Conservation (phyloP, 2,888 invertebrate species). For the Linnaemya vulpina region DNA sequence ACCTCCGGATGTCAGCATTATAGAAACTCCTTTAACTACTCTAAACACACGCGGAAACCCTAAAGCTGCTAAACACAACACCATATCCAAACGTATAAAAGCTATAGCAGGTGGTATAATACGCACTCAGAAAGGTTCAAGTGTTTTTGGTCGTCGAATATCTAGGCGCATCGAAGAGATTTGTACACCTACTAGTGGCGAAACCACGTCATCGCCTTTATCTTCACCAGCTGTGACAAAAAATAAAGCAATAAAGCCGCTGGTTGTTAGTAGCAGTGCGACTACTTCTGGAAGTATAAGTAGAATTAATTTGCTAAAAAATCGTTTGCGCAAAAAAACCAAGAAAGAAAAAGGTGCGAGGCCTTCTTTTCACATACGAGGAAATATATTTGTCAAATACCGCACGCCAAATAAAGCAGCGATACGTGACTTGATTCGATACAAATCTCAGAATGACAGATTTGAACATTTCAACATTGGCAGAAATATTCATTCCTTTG, state of each 20-base stretch:
- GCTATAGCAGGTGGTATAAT: conserved; percentile 56
- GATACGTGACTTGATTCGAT: conserved; percentile 72
- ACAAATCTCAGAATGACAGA: conserved; percentile 74
- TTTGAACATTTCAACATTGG: conserved; percentile 74
- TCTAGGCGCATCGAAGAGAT: conserved; percentile 63
- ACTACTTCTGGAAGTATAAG: conserved; percentile 65
- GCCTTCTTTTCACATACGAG: conserved; percentile 74
- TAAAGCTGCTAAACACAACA: conserved; percentile 39
- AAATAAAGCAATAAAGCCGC: background rate
- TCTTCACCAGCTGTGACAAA: conserved; percentile 40
- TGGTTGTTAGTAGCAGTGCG: conserved; percentile 29
- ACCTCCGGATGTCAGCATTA: conserved; percentile 50
- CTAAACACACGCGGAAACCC: background rate
- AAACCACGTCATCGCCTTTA: conserved; percentile 59
- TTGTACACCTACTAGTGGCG: conserved; percentile 64
- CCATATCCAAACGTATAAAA: conserved; percentile 45
- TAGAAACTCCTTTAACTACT: conserved; percentile 64
- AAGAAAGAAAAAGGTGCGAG: conserved; percentile 68
- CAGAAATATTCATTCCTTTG: conserved; percentile 68
- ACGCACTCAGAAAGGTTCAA: conserved; percentile 44
- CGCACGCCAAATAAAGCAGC: conserved; percentile 71
- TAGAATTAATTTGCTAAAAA: conserved; percentile 27
- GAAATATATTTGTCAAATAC: conserved; percentile 75
- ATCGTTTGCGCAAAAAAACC: conserved; percentile 59
- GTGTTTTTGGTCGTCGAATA: conserved; percentile 53